Base-by-base conservation (phyloP, 2,888 invertebrate genomes). In the Strigamia transsilvanica region DNA sequence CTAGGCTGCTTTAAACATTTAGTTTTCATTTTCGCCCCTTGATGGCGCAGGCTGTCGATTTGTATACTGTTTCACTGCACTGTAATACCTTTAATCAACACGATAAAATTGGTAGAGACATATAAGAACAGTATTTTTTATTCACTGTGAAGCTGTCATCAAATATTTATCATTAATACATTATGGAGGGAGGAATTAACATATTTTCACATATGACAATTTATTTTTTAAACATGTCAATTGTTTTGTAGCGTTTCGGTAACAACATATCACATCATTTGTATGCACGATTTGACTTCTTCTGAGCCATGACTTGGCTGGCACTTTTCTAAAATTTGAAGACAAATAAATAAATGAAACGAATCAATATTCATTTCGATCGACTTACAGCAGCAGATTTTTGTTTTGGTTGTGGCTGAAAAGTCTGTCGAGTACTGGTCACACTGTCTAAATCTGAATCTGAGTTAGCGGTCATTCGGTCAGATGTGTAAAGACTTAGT, bases 371-470 rank as follows among this genome's bases (percentile, higher is more conserved):
- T 42, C 1, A 27, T 42, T 41, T 10, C 2, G 5, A 12, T 42
- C 6, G 1, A 3, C 56, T 56, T 56, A 56, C 56, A 18, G 56
- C 56, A 18, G 13, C 18, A 15, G 56, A 9, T 21, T 61, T 61
- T 61, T 61, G 61, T 61, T 61, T 61, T 2, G 61, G 21, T 21
- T 18, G 21, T 46, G 0, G n/a, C 1, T 46, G 46, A 46, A 46
- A 46, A 15, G 46, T 46, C 4, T 7, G 46, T 21, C 61, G n/a
- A 5, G 61, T 10, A 21, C 21, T 61, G 5, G 23, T 21, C 0
- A 23, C 23, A 21, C 61, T 61, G 9, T 61, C 61, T 18, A 61
- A 21, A 61, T 61, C 61, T n/a, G 61, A 61, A 61, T 61, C 61
- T 3, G 61, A 61, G 7, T 61, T 61, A 61, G 12, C 61, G 10